A percentile compares a stretch with the other conserved stretches of the same genome.
phyloP scores from a whole-genome alignment of 2,888 invertebrate species.

The Hydraecia micacea region DNA sequence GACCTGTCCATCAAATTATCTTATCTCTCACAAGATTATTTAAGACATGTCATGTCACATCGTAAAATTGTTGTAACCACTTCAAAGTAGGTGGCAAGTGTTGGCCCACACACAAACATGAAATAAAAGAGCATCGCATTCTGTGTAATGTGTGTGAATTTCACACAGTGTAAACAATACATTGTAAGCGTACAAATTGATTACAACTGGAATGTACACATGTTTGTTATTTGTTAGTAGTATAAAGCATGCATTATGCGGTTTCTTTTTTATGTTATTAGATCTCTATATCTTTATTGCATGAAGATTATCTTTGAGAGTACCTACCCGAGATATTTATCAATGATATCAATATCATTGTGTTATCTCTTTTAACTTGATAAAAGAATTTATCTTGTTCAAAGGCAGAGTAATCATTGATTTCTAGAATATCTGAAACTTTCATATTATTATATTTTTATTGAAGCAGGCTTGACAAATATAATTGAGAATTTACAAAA shows the following conservation, averaged over 20 bases:
- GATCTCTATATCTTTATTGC: not conserved
- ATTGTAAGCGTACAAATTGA: slow-evolving; percentile 42
- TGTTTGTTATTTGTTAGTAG: slow-evolving; percentile 24
- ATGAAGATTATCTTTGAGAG: slow-evolving; percentile 1
- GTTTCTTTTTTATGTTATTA: not conserved
- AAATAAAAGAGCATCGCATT: slow-evolving; percentile 38
- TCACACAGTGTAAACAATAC: slow-evolving; percentile 53
- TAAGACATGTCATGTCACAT: slow-evolving; percentile 24
- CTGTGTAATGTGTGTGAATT: slow-evolving; percentile 53
- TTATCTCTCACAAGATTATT: slow-evolving; percentile 55
- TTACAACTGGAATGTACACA: slow-evolving; percentile 37
- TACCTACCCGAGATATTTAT: slow-evolving; percentile 1
- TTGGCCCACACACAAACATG: slow-evolving; percentile 10
- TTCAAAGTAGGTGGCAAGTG: slow-evolving; percentile 24
- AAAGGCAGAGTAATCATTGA: not conserved
- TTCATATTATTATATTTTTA: not conserved
- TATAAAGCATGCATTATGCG: not conserved
- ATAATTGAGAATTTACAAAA: not conserved
- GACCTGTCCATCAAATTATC: slow-evolving; percentile 30
- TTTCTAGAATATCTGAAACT: not conserved
- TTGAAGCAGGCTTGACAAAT: not conserved
- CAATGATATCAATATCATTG: slow-evolving; percentile 33
- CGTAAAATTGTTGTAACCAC: slow-evolving; percentile 29
- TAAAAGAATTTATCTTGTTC: not conserved
- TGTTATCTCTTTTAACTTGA: slow-evolving; percentile 9